Base-by-base conservation (phyloP, 2,113 vertebrate genomes). In the Urocynchramus pylzowi region DNA sequence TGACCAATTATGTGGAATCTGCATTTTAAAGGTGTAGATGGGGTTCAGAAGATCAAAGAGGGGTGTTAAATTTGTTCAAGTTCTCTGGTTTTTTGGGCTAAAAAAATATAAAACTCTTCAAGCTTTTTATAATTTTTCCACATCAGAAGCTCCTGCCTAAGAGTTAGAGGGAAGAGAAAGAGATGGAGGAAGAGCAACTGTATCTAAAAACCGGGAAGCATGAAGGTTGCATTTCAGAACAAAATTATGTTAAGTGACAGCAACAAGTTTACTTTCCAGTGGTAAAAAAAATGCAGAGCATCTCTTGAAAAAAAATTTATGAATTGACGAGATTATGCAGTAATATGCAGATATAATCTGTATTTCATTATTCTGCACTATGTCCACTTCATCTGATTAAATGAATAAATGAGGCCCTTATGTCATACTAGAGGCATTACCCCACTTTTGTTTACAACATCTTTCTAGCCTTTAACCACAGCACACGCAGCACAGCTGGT, bases 401-500 rank as follows among this genome's bases (percentile, higher is more conserved):
- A 88, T 64, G 56, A 90, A 93, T 86, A 95, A 94, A 93, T 81
- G 2, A 84, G 39, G 64, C 84, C 92, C 90, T 94, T 84, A 89
- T 92, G 92, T 75, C 52, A 30, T 18, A 35, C 47, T 82, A 41
- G 39, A 93, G 76, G 64, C 90, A 89, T 44, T 86, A 84, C 9
- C 59, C 80, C 60, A 60, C 64, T 94, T 84, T 81, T 94, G 95
- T 93, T 95, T 96, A 96, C 90, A 90, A 64, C n/a, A 3, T 86
- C 79, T 54, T 91, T 90, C 88, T 50, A 90, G 79, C 50, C 76
- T 74, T 77, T 56, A 90, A 89, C 88, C 92, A 91, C 85, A 95
- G 95, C 91, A 87, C 93, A 85, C 5, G 9, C 84, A 76, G 89
- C 61, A 76, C 93, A 96, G 95, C 95, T 93, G 95, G 83, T 74